Base-by-base conservation (phyloP, 2,888 invertebrate genomes). In the Itoplectis maculator region DNA sequence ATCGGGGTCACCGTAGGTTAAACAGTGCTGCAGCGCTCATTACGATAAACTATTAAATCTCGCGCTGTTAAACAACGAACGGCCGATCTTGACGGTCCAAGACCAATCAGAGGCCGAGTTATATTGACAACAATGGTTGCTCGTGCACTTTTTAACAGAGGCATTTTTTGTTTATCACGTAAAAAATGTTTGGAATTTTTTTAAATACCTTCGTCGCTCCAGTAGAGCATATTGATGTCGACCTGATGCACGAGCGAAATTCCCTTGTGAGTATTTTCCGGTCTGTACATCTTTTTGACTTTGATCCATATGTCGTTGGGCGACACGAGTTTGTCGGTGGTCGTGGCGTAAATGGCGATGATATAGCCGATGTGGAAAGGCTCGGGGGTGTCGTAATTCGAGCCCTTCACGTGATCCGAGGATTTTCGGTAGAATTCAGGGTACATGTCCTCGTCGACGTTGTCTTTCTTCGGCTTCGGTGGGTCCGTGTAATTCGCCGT, bases 391-490 rank as follows among this genome's bases (percentile, higher is more conserved):
- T 96, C 95, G 13, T 94, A 91, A 88, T 97, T 96, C 0, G 96
- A 96, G 0, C 96, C 96, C 86, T 96, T 96, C 23, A 95, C 91
- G 84, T 94, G 94, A 84, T 96, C 96, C 13, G 95, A 94, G 56
- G 94, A 95, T 93, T 97, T 97, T 76, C 97, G 94, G 91, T 97
- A 97, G 88, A 95, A 95, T 91, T 98, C 97, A 0, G 97, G 96
- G 90, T 96, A 97, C 42, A 95, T 90, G n/a, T 95, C 94, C 90
- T 96, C 96, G 92, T 97, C 96, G 0, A 95, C 94, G 85, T 94
- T 93, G 70, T 94, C 94, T 66, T 89, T 89, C 83, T 88, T 87
- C 54, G 79, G 13, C 75, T 84, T 87, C 9, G 65, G 35, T 6
- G 54, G 23, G 18, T 86, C 83, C 45, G 81, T 59, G 23, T 87